Evolutionary conservation across 2,888 invertebrate genomes (phyloP), one percentile per base, ranked within the genome.

Genomic region (Griposia aprilina): DNA sequence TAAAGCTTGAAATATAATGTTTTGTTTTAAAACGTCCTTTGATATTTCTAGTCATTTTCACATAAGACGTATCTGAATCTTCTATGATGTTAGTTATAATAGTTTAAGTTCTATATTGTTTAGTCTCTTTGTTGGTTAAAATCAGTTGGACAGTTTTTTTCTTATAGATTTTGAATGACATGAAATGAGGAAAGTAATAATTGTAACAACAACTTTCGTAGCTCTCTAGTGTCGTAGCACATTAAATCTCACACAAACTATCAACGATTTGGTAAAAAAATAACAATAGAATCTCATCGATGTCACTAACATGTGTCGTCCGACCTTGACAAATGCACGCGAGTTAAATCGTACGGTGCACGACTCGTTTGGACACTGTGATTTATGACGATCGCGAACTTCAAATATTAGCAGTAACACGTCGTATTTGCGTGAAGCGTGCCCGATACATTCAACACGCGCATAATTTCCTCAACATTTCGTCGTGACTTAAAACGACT

Each of bases 301-400:
- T 90, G 94, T 95, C 95, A 94, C 85, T 84, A 90, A 92, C 95
- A 95, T 92, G 90, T 94, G 95, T 88, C 85, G 90, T 81, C 79
- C 90, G 94, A 94, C 96, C 96, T 95, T 95, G 94, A 94, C 95
- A 91, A 95, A 95, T 93, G 91, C 91, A 90, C 89, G 80, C 87
- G 88, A 85, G 85, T 84, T 80, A 90, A 90, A 92, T 91, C 85
- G 88, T 82, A 87, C 89, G 41, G 86, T 88, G 83, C 81, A n/a
- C 17, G 55, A 48, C 73, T 76, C 80, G 66, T 26, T 77, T 26
- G 88, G 87, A 81, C 81, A 57, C 79, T 57, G 87, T 94, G 94
- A 95, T 95, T 94, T 94, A 94, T 94, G 90, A 92, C 86, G 76
- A 71, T 55, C 81, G 82, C 82, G 82, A 87, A 82, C 90, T 88